Evolutionary conservation across 2,888 invertebrate genomes (phyloP).

Genomic region (Spilosoma lubricipeda): DNA sequence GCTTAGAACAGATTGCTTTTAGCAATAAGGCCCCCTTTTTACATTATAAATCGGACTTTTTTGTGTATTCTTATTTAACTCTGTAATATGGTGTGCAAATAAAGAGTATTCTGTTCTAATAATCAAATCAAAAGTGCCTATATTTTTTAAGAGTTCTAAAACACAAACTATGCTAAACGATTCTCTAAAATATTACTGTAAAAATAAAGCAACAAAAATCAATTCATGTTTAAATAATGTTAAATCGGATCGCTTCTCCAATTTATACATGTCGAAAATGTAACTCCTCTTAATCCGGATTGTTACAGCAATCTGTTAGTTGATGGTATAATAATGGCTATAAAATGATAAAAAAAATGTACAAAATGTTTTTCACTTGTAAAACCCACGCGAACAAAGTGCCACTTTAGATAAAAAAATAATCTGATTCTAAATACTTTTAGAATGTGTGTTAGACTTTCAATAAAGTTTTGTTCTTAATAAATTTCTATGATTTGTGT

Average conservation of each 20-base stretch:
- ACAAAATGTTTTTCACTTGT: neutral
- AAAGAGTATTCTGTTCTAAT: too few species aligned
- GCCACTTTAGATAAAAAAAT: neutral
- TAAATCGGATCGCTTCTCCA: neutral
- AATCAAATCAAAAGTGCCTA: too few species aligned
- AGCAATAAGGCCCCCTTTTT: too few species aligned
- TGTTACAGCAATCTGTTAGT: slow-evolving; percentile 2
- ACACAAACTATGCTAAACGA: neutral
- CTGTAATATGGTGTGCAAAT: too few species aligned
- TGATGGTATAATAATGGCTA: neutral
- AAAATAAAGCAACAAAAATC: neutral
- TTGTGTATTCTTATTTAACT: too few species aligned
- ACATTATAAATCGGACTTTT: too few species aligned
- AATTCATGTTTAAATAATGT: slow-evolving; percentile 5
- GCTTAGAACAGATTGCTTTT: too few species aligned
- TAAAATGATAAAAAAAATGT: neutral
- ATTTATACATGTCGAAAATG: neutral
- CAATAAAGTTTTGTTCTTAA: neutral
- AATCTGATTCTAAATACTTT: neutral
- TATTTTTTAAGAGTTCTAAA: too few species aligned
- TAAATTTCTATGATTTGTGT: too few species aligned
- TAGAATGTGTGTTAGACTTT: neutral
- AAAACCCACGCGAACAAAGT: neutral
- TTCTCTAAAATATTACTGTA: neutral
- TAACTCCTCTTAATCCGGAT: neutral